These are phyloP conservation scores for Crocidura indochinensis DNA, from an alignment of 2,797 vertebrate genomes.

Conservation along the genomic window DNA sequence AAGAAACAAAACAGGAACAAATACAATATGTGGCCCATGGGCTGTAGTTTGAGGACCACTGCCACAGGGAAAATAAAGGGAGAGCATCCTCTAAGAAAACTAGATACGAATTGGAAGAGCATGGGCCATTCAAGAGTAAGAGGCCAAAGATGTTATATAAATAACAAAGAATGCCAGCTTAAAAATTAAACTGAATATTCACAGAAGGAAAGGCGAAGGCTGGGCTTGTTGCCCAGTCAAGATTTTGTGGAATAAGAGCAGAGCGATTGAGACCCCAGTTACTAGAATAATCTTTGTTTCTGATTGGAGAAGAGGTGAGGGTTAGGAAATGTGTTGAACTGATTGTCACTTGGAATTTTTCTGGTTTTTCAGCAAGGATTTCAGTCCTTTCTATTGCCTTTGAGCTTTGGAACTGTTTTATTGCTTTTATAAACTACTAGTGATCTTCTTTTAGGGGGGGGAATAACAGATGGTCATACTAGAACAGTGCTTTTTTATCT, in stretches of 20 bases:
- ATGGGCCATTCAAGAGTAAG: background rate
- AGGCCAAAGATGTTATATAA: background rate
- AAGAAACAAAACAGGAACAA: too few species aligned
- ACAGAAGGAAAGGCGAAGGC: background rate
- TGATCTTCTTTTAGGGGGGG: constrained; percentile 78
- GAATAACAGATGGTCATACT: constrained; percentile 85
- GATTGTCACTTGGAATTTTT: background rate
- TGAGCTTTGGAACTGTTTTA: constrained; percentile 75
- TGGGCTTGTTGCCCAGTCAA: background rate
- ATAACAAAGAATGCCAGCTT: background rate
- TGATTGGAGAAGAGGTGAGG: background rate
- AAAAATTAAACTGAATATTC: background rate
- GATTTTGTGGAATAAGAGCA: constrained; percentile 9
- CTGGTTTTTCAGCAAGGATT: constrained; percentile 50
- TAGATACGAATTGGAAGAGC: background rate
- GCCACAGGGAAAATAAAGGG: background rate
- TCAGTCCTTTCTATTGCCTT: constrained; percentile 73
- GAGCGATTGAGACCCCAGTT: background rate
- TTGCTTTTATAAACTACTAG: constrained; percentile 81
- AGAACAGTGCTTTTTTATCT: constrained; percentile 84
- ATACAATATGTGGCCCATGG: too few species aligned
- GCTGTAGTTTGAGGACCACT: too few species aligned
- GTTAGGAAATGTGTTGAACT: background rate
- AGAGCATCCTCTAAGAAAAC: constrained; percentile 46
- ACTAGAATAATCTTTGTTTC: constrained; percentile 9